phyloP scores from a whole-genome alignment of 2,797 vertebrate species.

The Chloroceryle amazona region DNA sequence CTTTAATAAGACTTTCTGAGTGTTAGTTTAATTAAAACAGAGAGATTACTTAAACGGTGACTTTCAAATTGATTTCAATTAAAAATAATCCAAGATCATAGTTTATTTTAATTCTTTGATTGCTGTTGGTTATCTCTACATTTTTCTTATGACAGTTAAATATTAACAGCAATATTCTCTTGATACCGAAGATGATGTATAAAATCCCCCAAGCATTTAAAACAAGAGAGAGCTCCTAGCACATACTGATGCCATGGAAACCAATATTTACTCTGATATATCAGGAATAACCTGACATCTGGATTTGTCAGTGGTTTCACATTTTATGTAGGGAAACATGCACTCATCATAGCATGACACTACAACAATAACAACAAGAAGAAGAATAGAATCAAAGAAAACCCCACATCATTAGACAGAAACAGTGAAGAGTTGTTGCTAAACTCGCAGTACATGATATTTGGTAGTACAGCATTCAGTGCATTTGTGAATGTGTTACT shows the following conservation, averaged over 20 bases:
- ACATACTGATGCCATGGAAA: slow-evolving; percentile 3
- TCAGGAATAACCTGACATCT: not conserved
- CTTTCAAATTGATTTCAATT: slow-evolving; percentile 23
- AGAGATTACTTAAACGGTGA: slow-evolving; percentile 3
- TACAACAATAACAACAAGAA: not conserved
- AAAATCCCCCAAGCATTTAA: slow-evolving; percentile 39
- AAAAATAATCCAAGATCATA: slow-evolving; percentile 13
- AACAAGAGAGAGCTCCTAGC: not conserved
- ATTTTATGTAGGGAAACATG: not conserved
- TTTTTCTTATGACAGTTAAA: slow-evolving; percentile 13
- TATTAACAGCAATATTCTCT: slow-evolving; percentile 12
- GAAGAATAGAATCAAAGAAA: not conserved
- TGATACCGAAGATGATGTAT: not conserved
- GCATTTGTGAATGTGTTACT: not conserved
- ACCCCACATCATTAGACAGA: not conserved
- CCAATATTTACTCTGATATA: slow-evolving; percentile 29
- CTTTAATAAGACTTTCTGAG: not conserved
- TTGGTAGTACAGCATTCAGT: not conserved
- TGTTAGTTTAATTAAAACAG: slow-evolving; percentile 36
- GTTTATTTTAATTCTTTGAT: slow-evolving; percentile 13
- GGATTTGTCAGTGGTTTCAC: slow-evolving; percentile 9
- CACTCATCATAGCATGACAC: not conserved
- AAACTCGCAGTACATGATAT: not conserved
- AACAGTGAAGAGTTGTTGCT: not conserved
- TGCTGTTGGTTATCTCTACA: not conserved